These are phyloP conservation scores for Lipophrys pholis DNA, from an alignment of 2,113 vertebrate genomes.

Conservation along the genomic window DNA sequence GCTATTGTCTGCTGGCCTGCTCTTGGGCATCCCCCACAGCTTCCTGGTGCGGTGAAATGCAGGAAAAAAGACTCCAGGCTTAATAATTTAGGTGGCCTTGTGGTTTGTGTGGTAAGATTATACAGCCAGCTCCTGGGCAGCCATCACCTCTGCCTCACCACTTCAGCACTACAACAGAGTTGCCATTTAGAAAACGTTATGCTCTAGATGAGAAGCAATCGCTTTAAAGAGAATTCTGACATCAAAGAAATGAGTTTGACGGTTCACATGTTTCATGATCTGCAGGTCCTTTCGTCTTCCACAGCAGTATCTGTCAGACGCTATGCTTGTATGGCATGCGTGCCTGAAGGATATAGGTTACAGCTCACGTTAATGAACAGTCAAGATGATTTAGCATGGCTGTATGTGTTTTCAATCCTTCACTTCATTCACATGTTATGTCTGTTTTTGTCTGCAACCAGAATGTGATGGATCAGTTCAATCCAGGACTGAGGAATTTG, in stretches of 20 bases:
- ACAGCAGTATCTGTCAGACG: not conserved
- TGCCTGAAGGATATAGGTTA: not conserved
- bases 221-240: too few species aligned
- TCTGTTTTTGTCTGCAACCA: slow-evolving; percentile 61
- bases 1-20: slow-evolving; percentile 16
- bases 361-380: slow-evolving; percentile 3
- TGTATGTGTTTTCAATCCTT: not conserved
- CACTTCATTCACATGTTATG: too few species aligned
- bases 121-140: slow-evolving; percentile 55
- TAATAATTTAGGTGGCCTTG: slow-evolving; percentile 74
- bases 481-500: slow-evolving; percentile 95
- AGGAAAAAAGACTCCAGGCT: slow-evolving; percentile 68
- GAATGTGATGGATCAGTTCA: slow-evolving; percentile 99
- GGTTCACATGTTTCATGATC: not conserved
- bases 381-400: not conserved
- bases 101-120: slow-evolving; percentile 74
- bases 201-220: too few species aligned
- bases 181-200: not conserved
- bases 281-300: not conserved
- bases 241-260: not conserved
- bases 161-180: slow-evolving; percentile 6
- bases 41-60: slow-evolving; percentile 68
- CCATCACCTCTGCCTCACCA: slow-evolving; percentile 31
- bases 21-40: slow-evolving; percentile 37
- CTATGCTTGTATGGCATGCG: not conserved